A percentile compares a stretch with the other conserved stretches of the same genome.
phyloP scores from a whole-genome alignment of 2,797 vertebrate species.

The Ciconia nigra region DNA sequence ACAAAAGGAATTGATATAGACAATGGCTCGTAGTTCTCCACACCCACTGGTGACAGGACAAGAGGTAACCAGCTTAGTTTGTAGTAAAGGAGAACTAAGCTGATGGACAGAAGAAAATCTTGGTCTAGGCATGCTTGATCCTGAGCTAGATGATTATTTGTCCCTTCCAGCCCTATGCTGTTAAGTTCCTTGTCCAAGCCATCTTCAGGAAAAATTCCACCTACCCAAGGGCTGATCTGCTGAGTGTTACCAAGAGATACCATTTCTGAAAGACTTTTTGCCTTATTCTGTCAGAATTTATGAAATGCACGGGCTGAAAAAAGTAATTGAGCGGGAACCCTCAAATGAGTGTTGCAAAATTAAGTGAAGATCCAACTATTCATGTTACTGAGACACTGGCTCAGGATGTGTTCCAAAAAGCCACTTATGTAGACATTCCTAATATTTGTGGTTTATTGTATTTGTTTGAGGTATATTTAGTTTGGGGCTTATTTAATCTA shows the following conservation, averaged over 20 bases:
- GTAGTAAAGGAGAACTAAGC: not conserved
- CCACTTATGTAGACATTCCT: not conserved
- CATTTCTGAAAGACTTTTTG: not conserved
- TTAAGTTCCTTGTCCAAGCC: not conserved
- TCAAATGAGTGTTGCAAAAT: not conserved
- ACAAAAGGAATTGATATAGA: not conserved
- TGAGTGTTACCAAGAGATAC: not conserved
- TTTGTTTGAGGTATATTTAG: not conserved
- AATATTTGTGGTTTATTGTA: not conserved
- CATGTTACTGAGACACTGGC: not conserved
- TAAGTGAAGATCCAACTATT: not conserved
- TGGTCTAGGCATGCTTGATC: not conserved
- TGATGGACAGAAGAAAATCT: not conserved
- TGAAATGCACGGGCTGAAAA: not conserved
- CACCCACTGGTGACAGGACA: not conserved
- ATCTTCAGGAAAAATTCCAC: not conserved
- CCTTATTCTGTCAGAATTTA: not conserved
- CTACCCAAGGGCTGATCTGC: not conserved
- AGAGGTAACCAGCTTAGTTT: not conserved
- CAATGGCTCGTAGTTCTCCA: not conserved
- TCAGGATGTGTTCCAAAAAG: not conserved
- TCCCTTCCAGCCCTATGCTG: not conserved
- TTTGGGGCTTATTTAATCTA: not conserved
- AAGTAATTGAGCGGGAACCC: not conserved
- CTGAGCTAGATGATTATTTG: not conserved